Conservation (phyloP, 2,888 invertebrate species). For the Parnassius mnemosyne region DNA sequence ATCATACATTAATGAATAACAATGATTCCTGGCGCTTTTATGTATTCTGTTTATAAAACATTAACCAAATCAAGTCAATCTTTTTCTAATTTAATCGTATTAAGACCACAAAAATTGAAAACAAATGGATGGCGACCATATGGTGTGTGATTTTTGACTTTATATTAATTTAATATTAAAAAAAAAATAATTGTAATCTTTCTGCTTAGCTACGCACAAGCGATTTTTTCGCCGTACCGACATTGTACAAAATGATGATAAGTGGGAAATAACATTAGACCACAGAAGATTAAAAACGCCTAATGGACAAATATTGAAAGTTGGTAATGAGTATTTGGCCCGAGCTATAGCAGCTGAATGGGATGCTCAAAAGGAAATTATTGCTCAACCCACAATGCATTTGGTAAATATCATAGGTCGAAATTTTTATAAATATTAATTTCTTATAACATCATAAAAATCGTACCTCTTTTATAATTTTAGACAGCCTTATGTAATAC, state of each 20-base stretch:
- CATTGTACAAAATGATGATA: slow-evolving; percentile 84
- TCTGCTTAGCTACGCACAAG: slow-evolving; percentile 77
- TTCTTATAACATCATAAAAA: not conserved
- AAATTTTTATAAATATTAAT: not conserved
- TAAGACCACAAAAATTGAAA: slow-evolving; percentile 39
- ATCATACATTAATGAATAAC: not conserved
- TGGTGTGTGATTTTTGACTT: slow-evolving; percentile 40
- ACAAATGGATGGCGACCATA: slow-evolving; percentile 47
- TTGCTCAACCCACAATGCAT: slow-evolving; percentile 92
- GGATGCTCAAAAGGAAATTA: slow-evolving; percentile 90
- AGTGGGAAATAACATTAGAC: slow-evolving; percentile 93
- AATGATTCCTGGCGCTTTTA: slow-evolving; percentile 21
- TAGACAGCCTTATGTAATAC: slow-evolving; percentile 95
- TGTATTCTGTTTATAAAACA: slow-evolving; percentile 35
- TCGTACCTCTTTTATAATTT: slow-evolving; percentile 31
- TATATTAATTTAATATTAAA: not conserved
- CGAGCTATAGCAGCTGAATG: slow-evolving; percentile 97
- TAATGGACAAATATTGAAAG: slow-evolving; percentile 86
- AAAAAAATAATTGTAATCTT: not conserved
- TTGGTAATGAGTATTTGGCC: slow-evolving; percentile 93
- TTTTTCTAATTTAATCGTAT: slow-evolving; percentile 37
- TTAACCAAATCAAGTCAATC: slow-evolving; percentile 34
- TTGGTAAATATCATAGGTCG: slow-evolving; percentile 78
- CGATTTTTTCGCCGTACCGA: slow-evolving; percentile 88
- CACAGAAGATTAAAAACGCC: slow-evolving; percentile 95